Percentiles rank a stretch among this genome's conserved stretches.
Evolutionary conservation across 2,113 vertebrate species (phyloP).

Genomic region (Solenodon paradoxus): DNA sequence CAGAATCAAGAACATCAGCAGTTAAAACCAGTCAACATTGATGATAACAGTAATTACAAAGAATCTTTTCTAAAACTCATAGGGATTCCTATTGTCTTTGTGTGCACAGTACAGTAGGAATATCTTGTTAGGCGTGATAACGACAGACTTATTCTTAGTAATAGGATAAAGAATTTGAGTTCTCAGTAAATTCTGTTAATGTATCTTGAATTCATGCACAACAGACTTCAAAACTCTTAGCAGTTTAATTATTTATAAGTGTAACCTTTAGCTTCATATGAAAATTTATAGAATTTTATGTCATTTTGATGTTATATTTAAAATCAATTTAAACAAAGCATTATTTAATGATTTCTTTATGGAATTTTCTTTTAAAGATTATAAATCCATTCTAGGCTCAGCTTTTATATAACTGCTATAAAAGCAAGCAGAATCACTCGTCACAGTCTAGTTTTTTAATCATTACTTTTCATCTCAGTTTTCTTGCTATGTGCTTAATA

Average conservation of each 20-base stretch:
- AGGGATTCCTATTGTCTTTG: neutral
- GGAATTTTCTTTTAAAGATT: neutral
- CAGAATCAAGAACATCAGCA: neutral
- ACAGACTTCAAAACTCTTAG: slow-evolving; percentile 9
- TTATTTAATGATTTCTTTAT: neutral
- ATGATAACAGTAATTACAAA: neutral
- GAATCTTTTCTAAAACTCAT: neutral
- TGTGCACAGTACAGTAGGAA: neutral
- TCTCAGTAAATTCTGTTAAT: neutral
- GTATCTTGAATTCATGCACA: neutral
- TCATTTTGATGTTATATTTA: neutral
- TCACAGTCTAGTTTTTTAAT: no score
- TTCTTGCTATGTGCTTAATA: neutral
- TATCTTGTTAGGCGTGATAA: neutral
- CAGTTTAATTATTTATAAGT: slow-evolving; percentile 22
- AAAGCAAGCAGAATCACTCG: no score
- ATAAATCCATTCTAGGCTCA: slow-evolving; percentile 1
- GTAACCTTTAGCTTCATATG: neutral
- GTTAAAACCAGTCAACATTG: neutral
- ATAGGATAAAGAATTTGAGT: neutral
- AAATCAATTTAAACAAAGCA: slow-evolving; percentile 10
- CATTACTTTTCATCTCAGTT: neutral
- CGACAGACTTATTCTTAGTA: neutral
- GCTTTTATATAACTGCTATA: neutral
- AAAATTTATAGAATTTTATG: neutral